phyloP scores from a whole-genome alignment of 2,888 invertebrate species.

The Criorhina ranunculi region DNA sequence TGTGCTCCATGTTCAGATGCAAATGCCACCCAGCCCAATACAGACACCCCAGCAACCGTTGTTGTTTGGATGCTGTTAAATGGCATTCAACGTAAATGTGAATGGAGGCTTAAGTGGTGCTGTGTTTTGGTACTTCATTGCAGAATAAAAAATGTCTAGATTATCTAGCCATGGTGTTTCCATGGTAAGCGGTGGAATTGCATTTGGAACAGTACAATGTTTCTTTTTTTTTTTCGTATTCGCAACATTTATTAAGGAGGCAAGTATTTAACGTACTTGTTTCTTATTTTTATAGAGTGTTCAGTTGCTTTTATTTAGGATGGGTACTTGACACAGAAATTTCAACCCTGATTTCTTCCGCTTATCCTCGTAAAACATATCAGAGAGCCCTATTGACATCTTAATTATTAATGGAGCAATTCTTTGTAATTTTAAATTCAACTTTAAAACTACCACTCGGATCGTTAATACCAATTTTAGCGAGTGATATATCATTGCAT shows the following conservation, averaged over 20 bases:
- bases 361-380: too few species aligned
- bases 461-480: too few species aligned
- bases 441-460: too few species aligned
- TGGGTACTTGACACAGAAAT: too few species aligned
- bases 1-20: constrained; percentile 29
- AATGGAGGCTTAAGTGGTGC: constrained; percentile 34
- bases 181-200: neutral
- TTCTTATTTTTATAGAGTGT: neutral
- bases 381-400: too few species aligned
- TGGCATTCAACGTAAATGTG: constrained; percentile 44
- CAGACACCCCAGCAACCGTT: neutral
- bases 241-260: constrained; percentile 9
- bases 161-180: constrained; percentile 17
- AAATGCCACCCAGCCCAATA: constrained; percentile 7
- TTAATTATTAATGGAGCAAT: too few species aligned
- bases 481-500: too few species aligned
- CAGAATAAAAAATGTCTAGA: constrained; percentile 26
- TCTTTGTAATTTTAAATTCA: too few species aligned
- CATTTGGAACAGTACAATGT: neutral
- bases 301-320: too few species aligned
- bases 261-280: neutral
- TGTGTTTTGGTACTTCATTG: constrained; percentile 26
- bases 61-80: constrained; percentile 40
- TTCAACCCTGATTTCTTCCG: neutral
- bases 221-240: neutral